Evolutionary conservation across 2,888 invertebrate species (phyloP).

Genomic region (Adelphocoris suturalis): DNA sequence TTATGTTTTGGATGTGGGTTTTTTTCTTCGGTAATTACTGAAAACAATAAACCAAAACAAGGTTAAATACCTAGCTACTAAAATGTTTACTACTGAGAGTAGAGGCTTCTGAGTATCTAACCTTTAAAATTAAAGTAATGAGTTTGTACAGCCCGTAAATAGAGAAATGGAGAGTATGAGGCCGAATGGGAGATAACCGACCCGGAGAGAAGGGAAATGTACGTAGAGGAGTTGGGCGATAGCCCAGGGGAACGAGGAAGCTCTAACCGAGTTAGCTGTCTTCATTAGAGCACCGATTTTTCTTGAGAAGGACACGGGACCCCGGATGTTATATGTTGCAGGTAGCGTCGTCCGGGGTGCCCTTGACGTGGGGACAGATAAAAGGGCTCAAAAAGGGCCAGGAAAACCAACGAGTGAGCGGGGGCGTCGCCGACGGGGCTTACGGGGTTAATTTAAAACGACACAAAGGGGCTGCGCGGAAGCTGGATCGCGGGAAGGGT

Average conservation of each 20-base stretch:
- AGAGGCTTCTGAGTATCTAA: not conserved
- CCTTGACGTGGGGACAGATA: slow-evolving; percentile 21
- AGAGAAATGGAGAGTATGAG: not conserved
- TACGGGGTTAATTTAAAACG: slow-evolving; percentile 54
- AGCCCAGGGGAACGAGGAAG: slow-evolving; percentile 7
- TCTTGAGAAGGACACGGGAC: slow-evolving; percentile 42
- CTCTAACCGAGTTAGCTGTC: slow-evolving; percentile 60
- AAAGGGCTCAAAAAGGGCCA: slow-evolving; percentile 27
- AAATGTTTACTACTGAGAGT: no score
- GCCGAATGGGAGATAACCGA: slow-evolving; percentile 4
- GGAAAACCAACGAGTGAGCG: not conserved
- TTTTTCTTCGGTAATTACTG: no score
- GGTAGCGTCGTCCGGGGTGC: not conserved
- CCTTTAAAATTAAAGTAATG: not conserved
- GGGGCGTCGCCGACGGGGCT: not conserved
- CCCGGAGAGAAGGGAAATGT: not conserved
- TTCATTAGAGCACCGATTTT: slow-evolving; percentile 60
- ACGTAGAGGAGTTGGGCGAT: not conserved
- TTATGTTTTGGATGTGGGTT: no score
- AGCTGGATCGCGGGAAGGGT: not conserved
- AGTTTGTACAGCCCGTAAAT: slow-evolving; percentile 5
- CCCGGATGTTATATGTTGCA: slow-evolving; percentile 52
- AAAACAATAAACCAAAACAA: no score
- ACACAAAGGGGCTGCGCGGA: slow-evolving; percentile 43
- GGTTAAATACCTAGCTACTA: no score